Conservation (phyloP, 1,140 invertebrate species). For the Chironomus tepperi region DNA sequence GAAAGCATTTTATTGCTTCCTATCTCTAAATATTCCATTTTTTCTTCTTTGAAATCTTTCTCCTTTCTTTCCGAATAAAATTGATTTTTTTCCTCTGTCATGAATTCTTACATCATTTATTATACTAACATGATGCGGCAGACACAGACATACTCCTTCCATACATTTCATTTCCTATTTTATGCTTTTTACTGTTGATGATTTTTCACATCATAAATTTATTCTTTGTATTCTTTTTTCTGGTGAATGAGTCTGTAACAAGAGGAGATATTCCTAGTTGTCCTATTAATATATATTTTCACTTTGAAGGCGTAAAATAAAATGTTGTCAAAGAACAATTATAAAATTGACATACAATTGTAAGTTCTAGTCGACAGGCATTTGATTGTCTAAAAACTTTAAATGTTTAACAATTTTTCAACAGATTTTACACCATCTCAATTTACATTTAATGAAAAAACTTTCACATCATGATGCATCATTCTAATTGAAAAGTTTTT, state of each 20-base stretch:
- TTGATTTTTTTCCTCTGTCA: neutral
- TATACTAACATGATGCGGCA: neutral
- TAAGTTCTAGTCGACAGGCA: too few species aligned
- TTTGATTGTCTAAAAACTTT: too few species aligned
- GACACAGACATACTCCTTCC: neutral
- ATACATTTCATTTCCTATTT: neutral
- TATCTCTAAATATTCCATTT: neutral
- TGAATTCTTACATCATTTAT: neutral
- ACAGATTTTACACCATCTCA: too few species aligned
- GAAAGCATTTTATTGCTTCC: neutral
- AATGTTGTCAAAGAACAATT: too few species aligned
- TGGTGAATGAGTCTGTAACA: neutral
- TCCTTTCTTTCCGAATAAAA: neutral
- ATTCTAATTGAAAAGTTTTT: too few species aligned
- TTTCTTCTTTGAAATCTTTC: neutral
- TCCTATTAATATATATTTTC: neutral
- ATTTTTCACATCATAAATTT: neutral
- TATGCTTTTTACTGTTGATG: neutral
- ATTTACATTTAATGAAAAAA: too few species aligned
- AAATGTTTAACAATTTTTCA: too few species aligned
- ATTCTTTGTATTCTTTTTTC: neutral
- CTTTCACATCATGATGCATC: too few species aligned
- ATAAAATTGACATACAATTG: too few species aligned
- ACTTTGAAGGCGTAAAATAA: neutral
- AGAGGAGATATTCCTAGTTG: neutral